Evolutionary conservation across 2,888 invertebrate species (phyloP), one percentile per base, ranked within the genome.

Genomic region (Abscondita cerata): DNA sequence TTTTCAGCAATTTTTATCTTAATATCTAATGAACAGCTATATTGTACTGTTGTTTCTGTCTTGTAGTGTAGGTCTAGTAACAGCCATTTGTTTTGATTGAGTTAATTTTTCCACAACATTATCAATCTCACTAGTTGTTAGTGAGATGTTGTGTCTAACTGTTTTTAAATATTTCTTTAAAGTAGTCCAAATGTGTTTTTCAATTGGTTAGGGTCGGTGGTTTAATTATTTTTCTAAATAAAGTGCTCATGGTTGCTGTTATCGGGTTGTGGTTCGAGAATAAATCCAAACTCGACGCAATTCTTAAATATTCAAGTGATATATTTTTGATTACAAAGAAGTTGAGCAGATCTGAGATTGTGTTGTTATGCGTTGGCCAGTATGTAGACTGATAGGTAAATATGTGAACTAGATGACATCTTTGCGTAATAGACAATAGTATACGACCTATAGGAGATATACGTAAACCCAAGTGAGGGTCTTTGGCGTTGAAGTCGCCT

Each of bases 201-300:
- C 40, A 13, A 41, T 52, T 52, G 18, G 19, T 52, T 13, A 52
- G 25, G 52, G 52, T 52, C 25, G 40, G 20, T 12, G 20, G 40
- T 41, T 25, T 40, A 25, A 20, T 52, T 40, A 52, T 41, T 31
- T 52, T 52, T 34, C 36, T 51, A 51, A 51, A n/a, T 51, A 34
- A 52, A 9, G 15, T 51, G 36, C 36, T 51, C 34, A 51, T 51
- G 15, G 51, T 52, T 52, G 52, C 52, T 52, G 40, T 52, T 52
- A 52, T 52, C 25, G 25, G 52, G 19, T 20, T 36, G 51, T 51
- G 36, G 9, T 48, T 15, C 33, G 15, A n/a, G n/a, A n/a, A n/a
- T n/a, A n/a, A n/a, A n/a, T n/a, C n/a, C n/a, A 36, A 36, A 36
- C 51, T 33, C 34, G 51, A 51, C 33, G 34, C 51, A 18, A 34